Evolutionary conservation across 2,888 invertebrate genomes (phyloP), one percentile per base, ranked within the genome.

Genomic region (Steinernema hermaphroditum): DNA sequence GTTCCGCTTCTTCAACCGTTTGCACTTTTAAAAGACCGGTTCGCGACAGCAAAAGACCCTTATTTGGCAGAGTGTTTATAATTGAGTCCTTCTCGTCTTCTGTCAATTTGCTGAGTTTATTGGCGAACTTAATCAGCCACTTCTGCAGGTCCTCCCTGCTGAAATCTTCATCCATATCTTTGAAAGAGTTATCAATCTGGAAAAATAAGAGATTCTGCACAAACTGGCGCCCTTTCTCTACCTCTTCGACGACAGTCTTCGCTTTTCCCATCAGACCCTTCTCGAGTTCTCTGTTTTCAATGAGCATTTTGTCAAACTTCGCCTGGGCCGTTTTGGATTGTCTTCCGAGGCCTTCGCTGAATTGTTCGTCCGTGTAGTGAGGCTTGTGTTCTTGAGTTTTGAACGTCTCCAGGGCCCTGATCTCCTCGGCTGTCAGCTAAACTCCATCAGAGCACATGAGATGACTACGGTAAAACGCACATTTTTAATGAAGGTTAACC

Each of bases 11-110:
- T 29, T 29, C 12, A 4, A 32, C 16, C 27, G 6, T 32, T 32
- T 62, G 16, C 1, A 62, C 19, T 16, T 29, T 62, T 6, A 62
- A 16, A 2, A 62, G 29, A 14, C 29, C 16, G 16, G 62, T 62
- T 14, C 62, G 9, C 16, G 62, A 24, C 27, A 62, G 29, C 29
- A 62, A 27, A 19, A 62, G 29, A 12, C 62, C 29, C 32, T 32
- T 62, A 2, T 24, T 29, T 12, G 62, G 29, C 1, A 32, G 62
- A 1, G 62, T 32, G 62, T 62, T 62, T 14, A 62, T 62, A 6
- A 62, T 32, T 6, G 62, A 62, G 34, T 62, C 62, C 62, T 62
- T 62, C 32, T 62, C 62, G 32, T 62, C 62, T n/a, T 62, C 62
- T 29, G 22, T 62, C 62, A 62, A 32, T 12, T 22, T 62, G 16